Conservation (phyloP, 2,888 invertebrate genomes). For the Pristionchus exspectatus region DNA sequence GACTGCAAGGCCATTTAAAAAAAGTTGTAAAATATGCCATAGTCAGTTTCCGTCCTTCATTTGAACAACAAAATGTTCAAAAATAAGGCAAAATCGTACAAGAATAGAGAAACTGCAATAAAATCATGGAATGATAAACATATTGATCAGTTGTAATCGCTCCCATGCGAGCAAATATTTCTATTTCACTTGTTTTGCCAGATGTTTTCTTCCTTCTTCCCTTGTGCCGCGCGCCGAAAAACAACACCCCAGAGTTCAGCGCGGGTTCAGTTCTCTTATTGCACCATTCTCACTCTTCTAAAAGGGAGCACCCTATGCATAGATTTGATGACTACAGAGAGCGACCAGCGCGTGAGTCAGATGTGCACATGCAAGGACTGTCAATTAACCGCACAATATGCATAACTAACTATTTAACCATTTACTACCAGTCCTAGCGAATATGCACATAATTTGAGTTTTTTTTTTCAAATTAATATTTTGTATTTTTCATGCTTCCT, state of each 20-base stretch:
- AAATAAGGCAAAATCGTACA: no score
- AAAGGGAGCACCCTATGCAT: not conserved
- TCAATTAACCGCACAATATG: not conserved
- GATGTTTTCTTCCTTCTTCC: not conserved
- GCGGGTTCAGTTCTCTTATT: not conserved
- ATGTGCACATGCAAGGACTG: no score
- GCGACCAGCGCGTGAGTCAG: no score
- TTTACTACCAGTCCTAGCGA: not conserved
- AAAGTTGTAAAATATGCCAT: no score
- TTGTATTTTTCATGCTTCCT: not conserved
- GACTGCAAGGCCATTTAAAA: no score
- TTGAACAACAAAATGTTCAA: no score
- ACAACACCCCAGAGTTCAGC: not conserved
- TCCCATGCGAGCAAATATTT: not conserved
- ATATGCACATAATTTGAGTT: not conserved
- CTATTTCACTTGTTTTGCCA: not conserved
- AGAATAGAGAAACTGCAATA: no score
- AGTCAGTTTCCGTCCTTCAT: not conserved
- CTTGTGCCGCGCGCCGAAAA: not conserved
- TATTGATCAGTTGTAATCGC: not conserved
- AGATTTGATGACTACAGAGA: not conserved
- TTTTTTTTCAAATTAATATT: not conserved
- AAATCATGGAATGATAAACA: no score
- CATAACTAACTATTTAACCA: not conserved
- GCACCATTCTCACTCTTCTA: not conserved